Evolutionary conservation across 92 coral and sea anemone genomes (phyloP), one percentile per base, ranked within the genome.

Genomic region (Galaxea fascicularis): DNA sequence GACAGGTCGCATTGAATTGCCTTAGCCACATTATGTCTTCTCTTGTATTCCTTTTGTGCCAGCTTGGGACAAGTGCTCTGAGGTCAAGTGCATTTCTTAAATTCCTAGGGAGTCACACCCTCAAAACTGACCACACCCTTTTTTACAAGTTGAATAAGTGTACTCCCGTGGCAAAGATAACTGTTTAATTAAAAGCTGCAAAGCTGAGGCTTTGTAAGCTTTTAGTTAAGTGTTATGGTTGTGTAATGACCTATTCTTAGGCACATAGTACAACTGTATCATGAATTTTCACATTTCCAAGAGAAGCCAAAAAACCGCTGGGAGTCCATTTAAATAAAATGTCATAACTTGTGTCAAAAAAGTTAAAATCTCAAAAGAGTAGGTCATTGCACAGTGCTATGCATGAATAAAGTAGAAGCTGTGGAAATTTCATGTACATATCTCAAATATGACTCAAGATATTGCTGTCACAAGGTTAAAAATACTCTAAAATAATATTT

Each of bases 321-420:
- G 57, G 51, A 53, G 73, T 53, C 56, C 26, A 49, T 30, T 30
- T 25, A 68, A 18, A 80, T 25, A 49, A 80, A 80, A 80, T 24
- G 27, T 22, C 11, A 52, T 26, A 0, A 27, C 85, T 80, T 65
- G 49, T 65, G 57, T 44, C 49, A 65, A 9, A 53, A 53, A 11
- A 15, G 59, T 53, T n/a, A 53, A 53, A 53, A 53, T 53, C 18
- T 53, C 17, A n/a, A 53, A 53, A 11, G 59, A 53, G 4, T 80
- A 80, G 76, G 68, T 80, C 77, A 68, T 67, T 65, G 71, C 86
- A 82, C 86, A 82, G 86, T 65, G 45, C n/a, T n/a, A n/a, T n/a
- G 78, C 57, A 71, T 82, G 11, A 57, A 52, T 82, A 20, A 30
- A 30, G 31, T 57, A 82, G 4, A 71, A 20, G 21, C 86, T 57